phyloP scores from a whole-genome alignment of 2,797 vertebrate genomes.

The Ibycter americanus region DNA sequence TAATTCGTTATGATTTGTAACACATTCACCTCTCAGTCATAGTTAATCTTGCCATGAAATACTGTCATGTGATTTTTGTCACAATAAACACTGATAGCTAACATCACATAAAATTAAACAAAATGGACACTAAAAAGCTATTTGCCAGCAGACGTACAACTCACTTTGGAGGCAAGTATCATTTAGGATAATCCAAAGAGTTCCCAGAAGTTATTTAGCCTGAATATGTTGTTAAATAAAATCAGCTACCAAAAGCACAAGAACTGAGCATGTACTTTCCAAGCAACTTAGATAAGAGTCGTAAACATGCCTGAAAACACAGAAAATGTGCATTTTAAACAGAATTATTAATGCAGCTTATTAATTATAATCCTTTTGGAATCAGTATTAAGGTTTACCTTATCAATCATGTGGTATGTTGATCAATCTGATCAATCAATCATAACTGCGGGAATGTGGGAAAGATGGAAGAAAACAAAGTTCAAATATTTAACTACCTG shows the following conservation, averaged over 20 bases:
- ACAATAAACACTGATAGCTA: neutral
- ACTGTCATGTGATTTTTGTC: neutral
- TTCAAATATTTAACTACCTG: slow-evolving; percentile 80
- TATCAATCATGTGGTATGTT: neutral
- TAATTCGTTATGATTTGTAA: neutral
- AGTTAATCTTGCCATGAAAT: neutral
- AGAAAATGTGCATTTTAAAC: neutral
- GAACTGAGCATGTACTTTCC: neutral
- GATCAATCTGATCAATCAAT: no score
- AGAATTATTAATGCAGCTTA: neutral
- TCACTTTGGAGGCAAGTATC: neutral
- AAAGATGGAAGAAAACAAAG: neutral
- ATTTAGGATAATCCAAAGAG: neutral
- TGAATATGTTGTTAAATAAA: neutral
- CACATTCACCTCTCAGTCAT: neutral
- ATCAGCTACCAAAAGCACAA: neutral
- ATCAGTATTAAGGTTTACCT: neutral
- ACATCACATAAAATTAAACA: neutral
- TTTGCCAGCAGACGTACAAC: neutral
- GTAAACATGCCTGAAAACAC: neutral
- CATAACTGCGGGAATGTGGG: neutral
- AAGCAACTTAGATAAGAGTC: neutral
- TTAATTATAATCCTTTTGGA: neutral
- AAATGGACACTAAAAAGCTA: neutral
- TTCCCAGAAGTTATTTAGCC: neutral